Conservation (phyloP, 2,113 vertebrate species). For the Myodes glareolus region DNA sequence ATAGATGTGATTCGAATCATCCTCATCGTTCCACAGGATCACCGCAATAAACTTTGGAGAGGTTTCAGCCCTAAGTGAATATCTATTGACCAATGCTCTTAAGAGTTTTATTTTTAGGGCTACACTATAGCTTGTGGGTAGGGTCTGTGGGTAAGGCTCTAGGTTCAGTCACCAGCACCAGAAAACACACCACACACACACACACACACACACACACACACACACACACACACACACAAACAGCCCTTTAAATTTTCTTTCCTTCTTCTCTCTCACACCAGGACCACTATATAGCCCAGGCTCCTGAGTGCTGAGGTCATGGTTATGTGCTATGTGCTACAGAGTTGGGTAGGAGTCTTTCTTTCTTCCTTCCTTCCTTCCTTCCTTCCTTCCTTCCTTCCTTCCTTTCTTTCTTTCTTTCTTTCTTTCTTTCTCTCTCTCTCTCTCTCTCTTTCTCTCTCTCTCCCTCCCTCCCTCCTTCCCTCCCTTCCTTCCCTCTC, state of each 20-base stretch:
- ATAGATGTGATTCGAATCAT: not conserved
- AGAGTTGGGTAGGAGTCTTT: not conserved
- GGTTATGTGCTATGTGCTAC: not conserved
- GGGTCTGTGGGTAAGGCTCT: not conserved
- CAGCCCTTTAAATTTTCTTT: not conserved
- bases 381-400: rapidly evolving
- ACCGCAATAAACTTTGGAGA: not conserved
- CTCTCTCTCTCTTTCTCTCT: no score
- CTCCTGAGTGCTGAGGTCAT: not conserved
- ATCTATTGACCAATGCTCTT: not conserved
- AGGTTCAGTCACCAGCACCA: not conserved
- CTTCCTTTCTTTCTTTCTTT: no score
- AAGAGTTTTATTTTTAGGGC: not conserved
- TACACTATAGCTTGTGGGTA: not conserved
- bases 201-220: not conserved
- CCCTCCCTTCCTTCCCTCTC: no score
- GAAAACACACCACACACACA: not conserved
- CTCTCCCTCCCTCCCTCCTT: no score
- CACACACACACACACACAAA: not conserved
- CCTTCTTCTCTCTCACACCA: not conserved
- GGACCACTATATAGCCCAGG: not conserved
- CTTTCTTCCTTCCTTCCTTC: rapidly evolving
- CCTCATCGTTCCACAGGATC: not conserved
- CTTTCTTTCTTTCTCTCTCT: no score
- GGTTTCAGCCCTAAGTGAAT: not conserved